Percentiles rank a stretch among this genome's conserved stretches.
phyloP scores from a whole-genome alignment of 2,113 vertebrate genomes.

The Hystrix brachyura region DNA sequence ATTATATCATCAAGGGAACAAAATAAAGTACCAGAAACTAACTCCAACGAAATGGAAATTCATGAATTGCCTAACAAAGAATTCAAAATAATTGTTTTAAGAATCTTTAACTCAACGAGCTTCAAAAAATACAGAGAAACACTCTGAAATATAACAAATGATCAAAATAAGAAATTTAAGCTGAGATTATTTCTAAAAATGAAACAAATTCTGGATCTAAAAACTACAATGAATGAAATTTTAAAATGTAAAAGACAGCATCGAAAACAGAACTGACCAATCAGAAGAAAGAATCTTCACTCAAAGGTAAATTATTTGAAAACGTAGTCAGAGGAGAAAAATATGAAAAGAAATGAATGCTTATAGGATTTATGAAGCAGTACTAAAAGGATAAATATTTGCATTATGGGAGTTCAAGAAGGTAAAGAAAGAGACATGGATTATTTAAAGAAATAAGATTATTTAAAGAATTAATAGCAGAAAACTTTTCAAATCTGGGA shows the following conservation, averaged over 20 bases:
- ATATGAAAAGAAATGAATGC: neutral
- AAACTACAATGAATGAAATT: neutral
- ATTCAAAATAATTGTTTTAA: neutral
- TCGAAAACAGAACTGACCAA: neutral
- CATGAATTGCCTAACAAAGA: neutral
- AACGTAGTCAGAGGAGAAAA: neutral
- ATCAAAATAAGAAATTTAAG: neutral
- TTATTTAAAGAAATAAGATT: neutral
- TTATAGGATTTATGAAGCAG: neutral
- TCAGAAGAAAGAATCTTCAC: constrained; percentile 11
- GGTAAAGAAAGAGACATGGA: neutral
- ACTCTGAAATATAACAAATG: neutral
- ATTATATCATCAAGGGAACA: neutral
- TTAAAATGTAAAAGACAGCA: neutral
- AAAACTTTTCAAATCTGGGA: neutral
- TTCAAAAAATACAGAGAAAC: neutral
- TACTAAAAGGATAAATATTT: neutral
- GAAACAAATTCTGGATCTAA: neutral
- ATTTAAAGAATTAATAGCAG: neutral
- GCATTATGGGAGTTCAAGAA: neutral
- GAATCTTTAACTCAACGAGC: neutral
- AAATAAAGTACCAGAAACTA: neutral
- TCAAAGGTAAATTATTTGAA: neutral
- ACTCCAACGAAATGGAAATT: neutral
- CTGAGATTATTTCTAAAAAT: neutral